phyloP scores from a whole-genome alignment of 2,113 vertebrate genomes.

The Mionectes macconnelli region DNA sequence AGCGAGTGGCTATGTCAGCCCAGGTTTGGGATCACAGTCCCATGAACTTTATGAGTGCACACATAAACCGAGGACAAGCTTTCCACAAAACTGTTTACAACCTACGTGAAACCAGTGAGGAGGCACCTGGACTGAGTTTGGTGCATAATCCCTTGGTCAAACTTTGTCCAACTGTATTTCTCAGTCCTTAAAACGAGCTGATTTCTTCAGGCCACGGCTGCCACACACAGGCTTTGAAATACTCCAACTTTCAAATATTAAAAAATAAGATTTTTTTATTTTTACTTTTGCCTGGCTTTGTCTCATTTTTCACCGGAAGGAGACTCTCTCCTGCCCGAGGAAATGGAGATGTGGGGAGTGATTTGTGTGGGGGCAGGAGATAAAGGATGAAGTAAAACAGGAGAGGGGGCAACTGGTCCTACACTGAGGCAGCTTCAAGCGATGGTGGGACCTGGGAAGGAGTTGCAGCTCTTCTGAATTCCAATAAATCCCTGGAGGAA shows the following conservation, averaged over 20 bases:
- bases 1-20: not conserved
- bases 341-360: accelerated
- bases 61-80: not conserved
- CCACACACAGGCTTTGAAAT: not conserved
- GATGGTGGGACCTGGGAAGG: not conserved
- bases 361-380: accelerated
- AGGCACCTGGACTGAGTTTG: not conserved
- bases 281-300: not conserved
- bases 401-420: not conserved
- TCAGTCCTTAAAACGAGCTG: not conserved
- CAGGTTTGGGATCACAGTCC: not conserved
- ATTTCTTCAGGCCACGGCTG: not conserved
- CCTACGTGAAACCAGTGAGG: not conserved
- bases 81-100: not conserved
- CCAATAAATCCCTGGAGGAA: accelerated
- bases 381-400: not conserved
- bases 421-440: not conserved
- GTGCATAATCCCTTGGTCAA: not conserved
- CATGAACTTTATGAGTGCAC: not conserved
- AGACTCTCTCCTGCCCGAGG: accelerated
- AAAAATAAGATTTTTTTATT: not conserved
- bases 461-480: not conserved
- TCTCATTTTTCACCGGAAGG: not conserved
- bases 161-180: not conserved
- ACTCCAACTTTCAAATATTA: accelerated